Percentiles rank a stretch among this genome's conserved stretches.
These are phyloP conservation scores for Epistrophe grossulariae DNA, from an alignment of 2,888 invertebrate species.

Conservation along the genomic window DNA sequence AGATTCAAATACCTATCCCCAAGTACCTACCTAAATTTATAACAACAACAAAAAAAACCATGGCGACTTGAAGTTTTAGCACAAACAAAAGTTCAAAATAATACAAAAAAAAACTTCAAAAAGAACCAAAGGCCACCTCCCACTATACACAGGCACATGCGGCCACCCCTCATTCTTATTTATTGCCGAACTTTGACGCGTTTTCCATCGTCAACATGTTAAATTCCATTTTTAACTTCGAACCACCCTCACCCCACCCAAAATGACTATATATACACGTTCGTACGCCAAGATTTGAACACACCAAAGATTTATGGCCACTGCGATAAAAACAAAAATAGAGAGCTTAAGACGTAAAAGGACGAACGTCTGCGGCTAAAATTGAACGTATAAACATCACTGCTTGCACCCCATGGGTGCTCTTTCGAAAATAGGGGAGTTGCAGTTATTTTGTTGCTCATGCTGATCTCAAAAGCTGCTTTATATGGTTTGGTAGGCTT, in stretches of 20 bases:
- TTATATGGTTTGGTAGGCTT: slow-evolving; percentile 23
- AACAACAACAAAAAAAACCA: slow-evolving; percentile 5
- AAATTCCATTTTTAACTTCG: slow-evolving; percentile 72
- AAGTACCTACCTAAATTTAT: background rate
- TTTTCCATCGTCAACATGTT: slow-evolving; percentile 72
- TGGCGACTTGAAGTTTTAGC: slow-evolving; percentile 51
- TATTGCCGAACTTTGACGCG: slow-evolving; percentile 75
- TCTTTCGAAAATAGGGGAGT: slow-evolving; percentile 6
- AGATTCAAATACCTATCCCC: slow-evolving; percentile 10
- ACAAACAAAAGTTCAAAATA: slow-evolving; percentile 24
- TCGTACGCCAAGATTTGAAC: slow-evolving; percentile 55
- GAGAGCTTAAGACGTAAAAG: slow-evolving; percentile 61
- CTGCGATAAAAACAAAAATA: slow-evolving; percentile 73
- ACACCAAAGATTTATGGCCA: slow-evolving; percentile 71
- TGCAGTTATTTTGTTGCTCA: background rate
- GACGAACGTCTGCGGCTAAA: slow-evolving; percentile 69
- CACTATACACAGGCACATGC: background rate
- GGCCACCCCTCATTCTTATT: slow-evolving; percentile 59
- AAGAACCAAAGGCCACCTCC: slow-evolving; percentile 6
- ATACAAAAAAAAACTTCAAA: slow-evolving; percentile 17
- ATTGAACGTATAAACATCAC: slow-evolving; percentile 63
- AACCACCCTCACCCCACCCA: slow-evolving; percentile 42
- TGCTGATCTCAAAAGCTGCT: slow-evolving; percentile 23
- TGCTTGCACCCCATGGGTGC: slow-evolving; percentile 54
- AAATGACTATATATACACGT: background rate